Evolutionary conservation across 2,888 invertebrate genomes (phyloP).

Genomic region (Eupithecia pulchellata): DNA sequence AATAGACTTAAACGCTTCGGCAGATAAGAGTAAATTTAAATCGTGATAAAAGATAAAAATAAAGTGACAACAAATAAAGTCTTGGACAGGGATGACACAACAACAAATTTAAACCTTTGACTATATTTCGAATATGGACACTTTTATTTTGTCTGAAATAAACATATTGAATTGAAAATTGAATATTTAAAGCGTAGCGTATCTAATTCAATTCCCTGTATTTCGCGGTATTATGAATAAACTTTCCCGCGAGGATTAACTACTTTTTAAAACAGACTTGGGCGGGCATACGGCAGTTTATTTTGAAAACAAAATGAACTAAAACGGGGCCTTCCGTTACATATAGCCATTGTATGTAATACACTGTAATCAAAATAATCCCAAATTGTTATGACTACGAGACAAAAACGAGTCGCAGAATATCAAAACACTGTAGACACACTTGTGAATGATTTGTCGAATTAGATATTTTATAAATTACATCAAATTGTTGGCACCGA

Average conservation of each 20-base stretch:
- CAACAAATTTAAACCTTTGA: not conserved
- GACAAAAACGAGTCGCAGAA: slow-evolving; percentile 36
- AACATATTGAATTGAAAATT: too few species aligned
- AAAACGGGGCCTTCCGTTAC: not conserved
- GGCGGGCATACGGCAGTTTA: slow-evolving; percentile 7
- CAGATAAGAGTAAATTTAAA: slow-evolving; percentile 6
- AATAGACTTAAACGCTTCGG: not conserved
- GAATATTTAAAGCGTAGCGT: too few species aligned
- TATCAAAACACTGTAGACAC: slow-evolving; percentile 41
- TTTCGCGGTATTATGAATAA: not conserved
- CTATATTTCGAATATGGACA: too few species aligned
- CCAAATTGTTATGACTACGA: slow-evolving; percentile 40
- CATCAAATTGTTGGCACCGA: slow-evolving; percentile 40
- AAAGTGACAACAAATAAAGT: not conserved
- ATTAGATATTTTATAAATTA: slow-evolving; percentile 24
- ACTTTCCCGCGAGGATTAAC: not conserved
- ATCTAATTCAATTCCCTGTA: not conserved
- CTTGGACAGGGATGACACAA: not conserved
- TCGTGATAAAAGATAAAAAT: slow-evolving; percentile 5
- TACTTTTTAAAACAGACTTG: not conserved
- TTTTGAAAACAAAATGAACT: slow-evolving; percentile 17
- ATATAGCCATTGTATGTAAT: slow-evolving; percentile 16
- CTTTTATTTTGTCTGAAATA: too few species aligned
- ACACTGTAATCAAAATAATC: slow-evolving; percentile 21
- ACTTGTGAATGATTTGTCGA: slow-evolving; percentile 31